phyloP scores from a whole-genome alignment of 2,113 vertebrate genomes.

The human region GRCh38 chr11:33342001-33342500 shows the following conservation, averaged over 20 bases:
- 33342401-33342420: not conserved
- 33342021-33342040: no score
- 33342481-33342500: not conserved
- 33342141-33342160: not conserved
- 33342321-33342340: not conserved
- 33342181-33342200: not conserved
- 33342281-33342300: not conserved
- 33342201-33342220: not conserved
- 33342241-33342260: not conserved
- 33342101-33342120: no score
- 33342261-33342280: not conserved
- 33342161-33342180: not conserved
- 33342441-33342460: not conserved
- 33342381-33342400: not conserved
- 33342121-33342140: not conserved
- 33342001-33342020: no score
- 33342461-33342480: not conserved
- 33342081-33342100: no score
- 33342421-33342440: not conserved
- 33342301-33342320: not conserved
- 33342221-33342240: not conserved
- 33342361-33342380: slow-evolving; percentile 22
- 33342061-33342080: no score
- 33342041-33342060: no score
- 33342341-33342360: not conserved